These are phyloP conservation scores for Dasysyrphus albostriatus DNA, from an alignment of 2,888 invertebrate species.

Conservation along the genomic window DNA sequence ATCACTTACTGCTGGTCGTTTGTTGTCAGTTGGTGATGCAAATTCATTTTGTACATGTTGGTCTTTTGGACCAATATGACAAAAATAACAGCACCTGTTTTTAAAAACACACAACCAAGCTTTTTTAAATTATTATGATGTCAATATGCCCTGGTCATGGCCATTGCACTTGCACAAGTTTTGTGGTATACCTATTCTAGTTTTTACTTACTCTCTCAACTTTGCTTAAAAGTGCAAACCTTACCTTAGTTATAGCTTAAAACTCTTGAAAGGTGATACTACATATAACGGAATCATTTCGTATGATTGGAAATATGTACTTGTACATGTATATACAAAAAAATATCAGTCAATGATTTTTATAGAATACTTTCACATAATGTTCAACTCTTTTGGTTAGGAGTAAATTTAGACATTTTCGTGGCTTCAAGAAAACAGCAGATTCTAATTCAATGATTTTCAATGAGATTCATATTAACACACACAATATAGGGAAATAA, in stretches of 20 bases:
- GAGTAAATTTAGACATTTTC: neutral
- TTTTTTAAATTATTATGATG: neutral
- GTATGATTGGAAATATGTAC: neutral
- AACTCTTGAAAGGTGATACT: neutral
- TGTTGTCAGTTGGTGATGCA: conserved; percentile 31
- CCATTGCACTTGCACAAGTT: neutral
- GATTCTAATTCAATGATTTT: neutral
- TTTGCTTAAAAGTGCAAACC: neutral
- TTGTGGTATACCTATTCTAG: neutral
- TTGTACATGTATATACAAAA: too few species aligned
- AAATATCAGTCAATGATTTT: too few species aligned
- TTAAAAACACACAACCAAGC: neutral
- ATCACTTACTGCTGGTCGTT: conserved; percentile 14
- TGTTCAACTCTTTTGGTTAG: neutral
- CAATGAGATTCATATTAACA: neutral
- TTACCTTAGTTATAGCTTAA: neutral
- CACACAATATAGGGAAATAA: neutral
- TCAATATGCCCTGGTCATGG: too few species aligned
- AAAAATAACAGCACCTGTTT: conserved; percentile 20
- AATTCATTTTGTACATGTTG: conserved; percentile 31
- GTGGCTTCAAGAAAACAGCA: neutral
- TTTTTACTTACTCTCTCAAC: neutral
- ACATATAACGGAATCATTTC: neutral
- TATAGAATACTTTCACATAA: too few species aligned
- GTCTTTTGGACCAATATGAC: conserved; percentile 5